Conservation (phyloP, 30 jellyfish, hydroid and myxozoan genomes). For the Cassiopea xamachana region DNA sequence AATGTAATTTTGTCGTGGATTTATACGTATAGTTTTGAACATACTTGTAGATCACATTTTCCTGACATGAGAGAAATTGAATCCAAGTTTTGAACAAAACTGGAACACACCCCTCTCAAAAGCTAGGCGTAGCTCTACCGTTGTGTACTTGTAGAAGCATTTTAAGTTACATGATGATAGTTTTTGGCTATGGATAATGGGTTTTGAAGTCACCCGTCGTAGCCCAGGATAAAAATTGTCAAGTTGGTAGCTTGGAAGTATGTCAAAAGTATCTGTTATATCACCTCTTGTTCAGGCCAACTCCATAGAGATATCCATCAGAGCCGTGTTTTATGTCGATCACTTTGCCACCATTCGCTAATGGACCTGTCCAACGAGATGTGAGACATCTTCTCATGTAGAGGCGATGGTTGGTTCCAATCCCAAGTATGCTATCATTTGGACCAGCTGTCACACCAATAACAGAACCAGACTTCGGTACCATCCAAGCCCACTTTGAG, state of each 20-base stretch:
- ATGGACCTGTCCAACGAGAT: conserved; percentile 41
- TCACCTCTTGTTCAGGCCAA: conserved; percentile 38
- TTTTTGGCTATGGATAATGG: too few species aligned
- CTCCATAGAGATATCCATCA: conserved; percentile 56
- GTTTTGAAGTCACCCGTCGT: too few species aligned
- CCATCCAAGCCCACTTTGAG: conserved; percentile 9
- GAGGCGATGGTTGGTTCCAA: conserved; percentile 2
- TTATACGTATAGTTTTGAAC: too few species aligned
- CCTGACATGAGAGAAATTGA: too few species aligned
- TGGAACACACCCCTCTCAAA: too few species aligned
- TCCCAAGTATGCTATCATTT: neutral
- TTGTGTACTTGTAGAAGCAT: too few species aligned
- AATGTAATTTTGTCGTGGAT: too few species aligned
- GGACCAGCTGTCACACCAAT: neutral
- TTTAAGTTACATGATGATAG: too few species aligned
- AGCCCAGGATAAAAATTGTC: neutral
- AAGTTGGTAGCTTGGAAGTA: neutral
- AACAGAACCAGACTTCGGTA: conserved; percentile 20
- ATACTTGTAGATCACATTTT: too few species aligned
- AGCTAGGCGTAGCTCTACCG: too few species aligned
- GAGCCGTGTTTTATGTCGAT: conserved; percentile 23
- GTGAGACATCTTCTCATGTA: conserved; percentile 10
- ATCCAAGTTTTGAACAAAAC: too few species aligned
- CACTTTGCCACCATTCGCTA: neutral
- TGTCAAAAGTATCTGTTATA: neutral